phyloP scores from a whole-genome alignment of 1,140 invertebrate species.

The Drosophila hydei region DNA sequence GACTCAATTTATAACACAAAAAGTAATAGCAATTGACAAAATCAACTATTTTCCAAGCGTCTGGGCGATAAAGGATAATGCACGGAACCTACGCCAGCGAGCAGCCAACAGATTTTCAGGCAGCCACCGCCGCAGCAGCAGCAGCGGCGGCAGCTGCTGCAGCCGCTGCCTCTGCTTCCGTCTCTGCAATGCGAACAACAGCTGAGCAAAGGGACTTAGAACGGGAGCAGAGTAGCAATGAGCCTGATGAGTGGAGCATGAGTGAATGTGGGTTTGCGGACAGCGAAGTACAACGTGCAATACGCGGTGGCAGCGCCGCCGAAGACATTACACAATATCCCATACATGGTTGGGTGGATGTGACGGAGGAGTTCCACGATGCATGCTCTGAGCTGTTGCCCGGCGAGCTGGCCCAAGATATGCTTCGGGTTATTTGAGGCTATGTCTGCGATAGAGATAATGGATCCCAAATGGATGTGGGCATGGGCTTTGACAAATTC shows the following conservation, averaged over 20 bases:
- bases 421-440: slow-evolving; percentile 98
- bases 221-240: slow-evolving; percentile 35
- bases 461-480: slow-evolving; percentile 99
- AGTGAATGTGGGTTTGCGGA: slow-evolving; percentile 68
- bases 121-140: slow-evolving; percentile 65
- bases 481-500: slow-evolving; percentile 97
- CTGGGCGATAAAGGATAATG: slow-evolving; percentile 28
- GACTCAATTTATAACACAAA: slow-evolving; percentile 7
- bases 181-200: slow-evolving; percentile 19
- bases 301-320: slow-evolving; percentile 58
- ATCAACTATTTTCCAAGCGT: slow-evolving; percentile 17
- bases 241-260: slow-evolving; percentile 59
- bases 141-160: slow-evolving; percentile 53
- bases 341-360: slow-evolving; percentile 87
- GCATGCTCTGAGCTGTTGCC: slow-evolving; percentile 91
- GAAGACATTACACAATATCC: slow-evolving; percentile 78
- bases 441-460: slow-evolving; percentile 99
- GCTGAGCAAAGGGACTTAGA: slow-evolving; percentile 44
- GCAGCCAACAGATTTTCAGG: slow-evolving; percentile 65
- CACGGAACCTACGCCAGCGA: slow-evolving; percentile 29
- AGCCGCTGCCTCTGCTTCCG: slow-evolving; percentile 43
- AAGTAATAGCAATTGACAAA: slow-evolving; percentile 24
- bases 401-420: slow-evolving; percentile 95
- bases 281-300: slow-evolving; percentile 65
- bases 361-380: slow-evolving; percentile 89